Base-by-base conservation (phyloP, 2,113 vertebrate species). In the Pachyramphus minor region DNA sequence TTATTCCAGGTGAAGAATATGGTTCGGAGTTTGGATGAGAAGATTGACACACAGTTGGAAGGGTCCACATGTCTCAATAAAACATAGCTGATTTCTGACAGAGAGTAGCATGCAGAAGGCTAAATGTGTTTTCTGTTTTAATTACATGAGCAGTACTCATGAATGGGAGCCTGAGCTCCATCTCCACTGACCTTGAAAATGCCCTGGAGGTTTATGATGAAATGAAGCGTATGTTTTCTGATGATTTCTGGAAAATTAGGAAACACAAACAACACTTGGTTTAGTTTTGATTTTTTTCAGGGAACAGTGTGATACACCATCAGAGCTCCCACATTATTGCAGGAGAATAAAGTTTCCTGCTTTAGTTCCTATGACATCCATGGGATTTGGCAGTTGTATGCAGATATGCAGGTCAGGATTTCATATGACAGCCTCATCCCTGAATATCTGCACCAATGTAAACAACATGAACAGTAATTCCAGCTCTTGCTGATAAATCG, bases 111-210 rank as follows among this genome's bases (percentile, higher is more conserved):
- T 9, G 47, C 56, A 31, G 77, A 92, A 89, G 90, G 52, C 71
- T 87, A 85, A 88, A 72, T 28, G 24, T 21, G 25, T 78, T 59
- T 95, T 68, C 81, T 91, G 5, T 84, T 96, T 87, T 77, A 92
- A 92, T 92, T 93, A 89, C 75, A 62, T 77, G 87, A 82, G 35
- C 71, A 63, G 47, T 59, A 52, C 28, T 90, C 68, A 71, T 81
- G 90, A 94, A 90, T 49, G 50, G 77, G 49, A 95, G 74, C 50
- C 72, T 66, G 35, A 92, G 67, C 59, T 89, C 66, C 73, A 80
- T 94, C 59, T 96, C 44, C 60, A 74, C 71, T 93, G 96, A 92
- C 87, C 93, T 53, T 91, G 79, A 92, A 95, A 96, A 80, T 62
- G 58, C 76, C 72, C 80, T 78, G 67, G 74, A 86, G 84, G 77